Evolutionary conservation across 2,113 vertebrate species (phyloP).

Genomic region (Tinamus guttatus): DNA sequence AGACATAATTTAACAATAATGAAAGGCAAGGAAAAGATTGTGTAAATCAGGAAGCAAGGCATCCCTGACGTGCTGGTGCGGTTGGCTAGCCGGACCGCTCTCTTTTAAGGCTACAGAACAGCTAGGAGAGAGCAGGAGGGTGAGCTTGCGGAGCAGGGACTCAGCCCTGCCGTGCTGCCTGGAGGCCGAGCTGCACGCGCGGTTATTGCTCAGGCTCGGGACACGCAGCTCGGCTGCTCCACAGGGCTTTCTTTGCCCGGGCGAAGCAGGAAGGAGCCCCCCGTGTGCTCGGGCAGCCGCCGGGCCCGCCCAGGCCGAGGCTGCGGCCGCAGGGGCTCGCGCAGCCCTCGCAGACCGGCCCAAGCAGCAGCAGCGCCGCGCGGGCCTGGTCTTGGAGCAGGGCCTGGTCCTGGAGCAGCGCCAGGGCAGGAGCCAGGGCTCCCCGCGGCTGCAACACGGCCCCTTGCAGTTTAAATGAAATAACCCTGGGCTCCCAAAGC

Average conservation of each 20-base stretch:
- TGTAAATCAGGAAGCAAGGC: not conserved
- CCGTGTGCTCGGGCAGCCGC: too few species aligned
- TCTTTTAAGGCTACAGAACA: not conserved
- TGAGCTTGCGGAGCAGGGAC: not conserved
- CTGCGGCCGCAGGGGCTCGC: not conserved
- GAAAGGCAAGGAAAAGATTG: not conserved
- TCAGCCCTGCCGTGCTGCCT: not conserved
- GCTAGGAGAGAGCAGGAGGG: not conserved
- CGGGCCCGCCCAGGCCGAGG: not conserved
- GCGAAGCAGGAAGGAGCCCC: not conserved
- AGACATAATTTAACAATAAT: not conserved
- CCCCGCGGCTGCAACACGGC: accelerated
- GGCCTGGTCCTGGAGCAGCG: not conserved
- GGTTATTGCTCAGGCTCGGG: not conserved
- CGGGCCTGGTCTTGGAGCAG: not conserved
- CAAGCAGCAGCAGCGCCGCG: not conserved
- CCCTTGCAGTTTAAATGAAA: not conserved
- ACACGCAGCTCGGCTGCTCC: not conserved
- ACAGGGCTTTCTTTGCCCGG: not conserved
- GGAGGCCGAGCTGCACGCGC: not conserved
- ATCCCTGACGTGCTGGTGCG: not conserved
- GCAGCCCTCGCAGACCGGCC: not conserved
- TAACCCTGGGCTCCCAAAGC: not conserved
- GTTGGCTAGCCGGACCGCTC: not conserved
- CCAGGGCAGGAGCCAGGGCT: not conserved